Base-by-base conservation (phyloP, 2,888 invertebrate species). In the Epinotia ramella region DNA sequence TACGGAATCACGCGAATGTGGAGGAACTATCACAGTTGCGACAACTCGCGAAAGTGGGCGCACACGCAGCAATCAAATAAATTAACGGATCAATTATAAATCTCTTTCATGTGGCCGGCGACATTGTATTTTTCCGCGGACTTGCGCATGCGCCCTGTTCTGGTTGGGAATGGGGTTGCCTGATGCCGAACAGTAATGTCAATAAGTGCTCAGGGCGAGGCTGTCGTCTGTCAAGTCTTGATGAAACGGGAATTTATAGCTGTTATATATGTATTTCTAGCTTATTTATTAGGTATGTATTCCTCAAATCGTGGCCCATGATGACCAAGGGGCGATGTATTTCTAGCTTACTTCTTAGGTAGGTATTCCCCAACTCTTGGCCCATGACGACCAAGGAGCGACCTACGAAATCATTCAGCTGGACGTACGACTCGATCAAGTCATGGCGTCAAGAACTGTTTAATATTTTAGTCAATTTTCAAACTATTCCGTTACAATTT, bases 31-130 rank as follows among this genome's bases (percentile, higher is more conserved):
- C 28, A 46, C 67, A 64, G 46, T 73, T 20, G 18, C 46, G 33
- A 64, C 65, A 28, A 49, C 60, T 24, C 59, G 57, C 65, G 53
- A 71, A 75, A 75, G 70, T 75, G 28, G 28, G 70, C 65, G 64
- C 75, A 75, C 53, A 16, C 49, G 65, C 78, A 79, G 80, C 79
- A 83, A 83, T 84, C 81, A 82, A 77, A 82, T 81, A 79, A 81
- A 82, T 81, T 66, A 80, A 80, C 76, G 74, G 81, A 82, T 82
- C 82, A 82, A 81, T 81, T 83, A 82, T 81, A 80, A 82, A 81
- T 79, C 65, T 71, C 79, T 80, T 80, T 80, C 80, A 71, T 81
- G 80, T 78, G 75, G 75, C 68, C 73, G 78, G 60, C n/a, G 16
- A 73, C 56, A 65, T 75, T 75, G 71, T 60, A 60, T 75, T 33